A percentile compares a stretch with the other conserved stretches of the same genome.
These are phyloP conservation scores for Chaetodon auriga DNA, from an alignment of 2,113 vertebrate genomes.

Conservation along the genomic window DNA sequence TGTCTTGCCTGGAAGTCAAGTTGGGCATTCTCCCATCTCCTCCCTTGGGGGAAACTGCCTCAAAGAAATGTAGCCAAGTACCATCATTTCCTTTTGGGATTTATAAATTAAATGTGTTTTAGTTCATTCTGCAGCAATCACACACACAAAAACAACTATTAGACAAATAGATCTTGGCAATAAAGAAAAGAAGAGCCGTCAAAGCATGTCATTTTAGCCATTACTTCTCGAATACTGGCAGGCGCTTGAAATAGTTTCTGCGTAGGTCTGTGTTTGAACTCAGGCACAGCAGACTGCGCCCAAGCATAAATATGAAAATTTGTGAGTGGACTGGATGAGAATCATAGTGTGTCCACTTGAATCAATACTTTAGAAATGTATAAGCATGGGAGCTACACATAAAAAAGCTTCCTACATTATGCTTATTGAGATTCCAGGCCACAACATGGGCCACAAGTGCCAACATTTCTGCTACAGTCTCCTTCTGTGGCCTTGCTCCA, in stretches of 20 bases:
- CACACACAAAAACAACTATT: conserved; percentile 17
- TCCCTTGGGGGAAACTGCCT: conserved; percentile 55
- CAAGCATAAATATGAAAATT: conserved; percentile 52
- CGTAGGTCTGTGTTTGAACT: conserved; percentile 47
- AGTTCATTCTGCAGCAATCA: conserved; percentile 44
- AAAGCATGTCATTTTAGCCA: conserved; percentile 42
- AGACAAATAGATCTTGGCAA: conserved; percentile 57
- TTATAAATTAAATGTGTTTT: conserved; percentile 51
- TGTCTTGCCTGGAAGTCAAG: conserved; percentile 74
- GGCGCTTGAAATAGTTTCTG: conserved; percentile 34
- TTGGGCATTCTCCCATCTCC: conserved; percentile 67
- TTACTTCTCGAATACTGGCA: conserved; percentile 56
- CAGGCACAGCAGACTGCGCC: conserved; percentile 43
- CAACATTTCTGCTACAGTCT: conserved; percentile 12
- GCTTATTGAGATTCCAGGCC: conserved; percentile 26
- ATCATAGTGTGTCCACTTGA: background rate
- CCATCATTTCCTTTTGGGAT: conserved; percentile 58
- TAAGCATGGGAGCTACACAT: conserved; percentile 24
- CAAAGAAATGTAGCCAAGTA: conserved; percentile 48
- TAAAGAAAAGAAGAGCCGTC: conserved; percentile 50
- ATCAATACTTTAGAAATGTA: conserved; percentile 7
- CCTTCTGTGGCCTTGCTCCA: background rate
- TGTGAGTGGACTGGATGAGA: conserved; percentile 50
- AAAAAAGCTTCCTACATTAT: conserved; percentile 7
- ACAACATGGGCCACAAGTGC: background rate